Percentiles rank a stretch among this genome's conserved stretches.
These are phyloP conservation scores for Riparia riparia DNA, from an alignment of 2,113 vertebrate genomes.

Conservation along the genomic window DNA sequence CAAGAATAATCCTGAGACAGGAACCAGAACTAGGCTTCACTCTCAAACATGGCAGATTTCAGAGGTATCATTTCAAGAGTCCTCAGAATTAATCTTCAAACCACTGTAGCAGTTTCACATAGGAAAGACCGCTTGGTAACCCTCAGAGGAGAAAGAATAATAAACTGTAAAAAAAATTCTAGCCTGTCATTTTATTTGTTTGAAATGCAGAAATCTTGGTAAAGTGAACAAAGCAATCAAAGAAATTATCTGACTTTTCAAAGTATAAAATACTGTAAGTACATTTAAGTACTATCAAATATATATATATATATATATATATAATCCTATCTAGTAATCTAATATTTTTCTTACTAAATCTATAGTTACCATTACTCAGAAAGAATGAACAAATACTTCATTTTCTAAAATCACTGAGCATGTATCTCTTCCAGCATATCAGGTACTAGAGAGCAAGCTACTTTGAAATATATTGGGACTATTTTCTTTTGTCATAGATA, in stretches of 20 bases:
- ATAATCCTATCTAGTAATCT: neutral
- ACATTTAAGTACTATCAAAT: neutral
- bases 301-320: neutral
- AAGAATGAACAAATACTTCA: neutral
- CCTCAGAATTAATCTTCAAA: neutral
- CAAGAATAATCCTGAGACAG: neutral
- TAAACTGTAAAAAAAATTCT: neutral
- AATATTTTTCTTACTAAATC: neutral
- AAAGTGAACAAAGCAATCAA: neutral
- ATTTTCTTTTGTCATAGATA: neutral
- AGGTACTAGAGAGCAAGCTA: neutral
- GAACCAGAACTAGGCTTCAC: neutral
- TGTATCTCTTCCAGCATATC: neutral
- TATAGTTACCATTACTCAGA: neutral
- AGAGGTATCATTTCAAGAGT: neutral
- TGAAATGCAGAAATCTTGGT: neutral
- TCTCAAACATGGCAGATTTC: neutral
- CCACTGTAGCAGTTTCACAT: neutral
- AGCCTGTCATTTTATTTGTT: neutral
- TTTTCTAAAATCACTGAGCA: neutral
- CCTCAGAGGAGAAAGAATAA: constrained; percentile 2
- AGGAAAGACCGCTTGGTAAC: neutral
- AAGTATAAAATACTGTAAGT: neutral
- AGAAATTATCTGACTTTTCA: neutral
- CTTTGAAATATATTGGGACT: neutral